Base-by-base conservation (phyloP, 2,888 invertebrate genomes). In the Pseudococcus viburni region DNA sequence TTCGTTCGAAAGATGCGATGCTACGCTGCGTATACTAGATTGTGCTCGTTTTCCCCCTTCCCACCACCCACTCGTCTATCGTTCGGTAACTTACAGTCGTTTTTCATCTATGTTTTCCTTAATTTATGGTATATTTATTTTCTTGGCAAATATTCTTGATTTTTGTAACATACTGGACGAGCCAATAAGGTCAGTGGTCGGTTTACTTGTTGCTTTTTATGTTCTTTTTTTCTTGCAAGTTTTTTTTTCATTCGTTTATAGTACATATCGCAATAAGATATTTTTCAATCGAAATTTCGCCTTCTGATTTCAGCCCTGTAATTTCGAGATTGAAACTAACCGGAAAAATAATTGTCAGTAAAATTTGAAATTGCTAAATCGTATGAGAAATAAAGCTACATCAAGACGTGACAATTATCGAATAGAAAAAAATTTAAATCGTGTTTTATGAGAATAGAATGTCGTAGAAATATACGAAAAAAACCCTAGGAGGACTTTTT, bases 91-190 rank as follows among this genome's bases (percentile, higher is more conserved):
- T 64, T 64, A 0, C 7, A 4, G n/a, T 22, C 64, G 22, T 64
- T 64, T 64, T 64, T 22, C 22, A 64, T 64, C 22, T 64, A 19
- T 64, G 64, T 64, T 64, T 64, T 22, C 64, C n/a, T 6, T 64
- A 64, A 64, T 64, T 64, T 17, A 22, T 22, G 19, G n/a, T 64
- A 9, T 19, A 64, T 64, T 64, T 64, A 64, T 64, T 64, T 64
- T 64, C n/a, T 64, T 64, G 64, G 64, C 64, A 64, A 64, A 64
- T 64, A 64, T 64, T 64, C 64, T 22, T 64, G 64, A 64, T 64
- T 64, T 59, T n/a, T 51, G 64, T 19, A 9, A 64, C n/a, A 64
- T 64, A 7, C 15, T 17, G 64, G 64, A 64, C 22, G 22, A 64
- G 64, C 15, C 64, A 64, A 64, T 64, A 64, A 64, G 64, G 64